phyloP scores from a whole-genome alignment of 2,888 invertebrate genomes.

The Acrobeloides nanus region DNA sequence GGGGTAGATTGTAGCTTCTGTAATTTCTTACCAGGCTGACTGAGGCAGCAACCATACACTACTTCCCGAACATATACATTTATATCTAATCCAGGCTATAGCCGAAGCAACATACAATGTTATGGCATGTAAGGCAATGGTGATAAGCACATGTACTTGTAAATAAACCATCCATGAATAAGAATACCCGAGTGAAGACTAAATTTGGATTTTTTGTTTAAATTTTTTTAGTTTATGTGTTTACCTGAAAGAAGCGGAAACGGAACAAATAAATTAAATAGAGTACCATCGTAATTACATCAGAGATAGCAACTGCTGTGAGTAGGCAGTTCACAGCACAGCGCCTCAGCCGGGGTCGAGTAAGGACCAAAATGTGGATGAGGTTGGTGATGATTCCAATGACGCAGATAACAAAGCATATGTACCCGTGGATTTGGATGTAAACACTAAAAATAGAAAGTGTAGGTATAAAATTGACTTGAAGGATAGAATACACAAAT shows the following conservation, averaged over 20 bases:
- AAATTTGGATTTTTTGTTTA: neutral
- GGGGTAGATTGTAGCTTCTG: neutral
- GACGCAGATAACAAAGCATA: slow-evolving; percentile 36
- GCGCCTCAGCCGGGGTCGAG: slow-evolving; percentile 15
- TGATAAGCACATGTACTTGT: slow-evolving; percentile 33
- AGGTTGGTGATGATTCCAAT: slow-evolving; percentile 34
- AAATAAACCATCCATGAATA: slow-evolving; percentile 20
- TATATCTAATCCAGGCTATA: slow-evolving; percentile 39
- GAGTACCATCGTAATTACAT: slow-evolving; percentile 36
- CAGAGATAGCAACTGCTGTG: slow-evolving; percentile 38
- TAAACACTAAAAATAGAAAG: slow-evolving; percentile 32
- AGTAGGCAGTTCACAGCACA: slow-evolving; percentile 41
- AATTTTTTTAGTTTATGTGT: neutral
- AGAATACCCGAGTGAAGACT: slow-evolving; percentile 9
- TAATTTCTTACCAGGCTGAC: slow-evolving; percentile 35
- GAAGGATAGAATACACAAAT: too few relatives aligned
- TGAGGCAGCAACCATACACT: slow-evolving; percentile 35
- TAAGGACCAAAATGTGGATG: slow-evolving; percentile 33
- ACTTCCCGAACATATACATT: slow-evolving; percentile 36
- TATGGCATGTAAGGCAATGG: slow-evolving; percentile 39
- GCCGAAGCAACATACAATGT: slow-evolving; percentile 40
- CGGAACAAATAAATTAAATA: slow-evolving; percentile 34
- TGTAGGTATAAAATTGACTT: too few relatives aligned
- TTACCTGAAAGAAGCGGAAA: slow-evolving; percentile 35
- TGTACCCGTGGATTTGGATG: slow-evolving; percentile 37